Base-by-base conservation (phyloP, 2,888 invertebrate genomes). In the Drosophila seclusa region DNA sequence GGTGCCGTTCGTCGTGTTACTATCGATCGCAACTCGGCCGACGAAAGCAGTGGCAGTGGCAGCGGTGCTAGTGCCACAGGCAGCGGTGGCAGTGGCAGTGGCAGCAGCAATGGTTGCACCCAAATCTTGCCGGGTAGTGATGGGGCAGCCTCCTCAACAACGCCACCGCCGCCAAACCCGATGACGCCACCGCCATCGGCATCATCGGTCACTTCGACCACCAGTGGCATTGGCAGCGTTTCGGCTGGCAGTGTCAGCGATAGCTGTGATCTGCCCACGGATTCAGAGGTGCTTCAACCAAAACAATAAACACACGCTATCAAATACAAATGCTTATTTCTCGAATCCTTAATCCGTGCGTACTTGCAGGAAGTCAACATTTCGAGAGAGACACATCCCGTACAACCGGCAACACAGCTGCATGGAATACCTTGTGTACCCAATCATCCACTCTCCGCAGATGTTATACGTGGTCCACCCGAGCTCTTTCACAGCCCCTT, bases 311-410 rank as follows among this genome's bases (percentile, higher is more conserved):
- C 16, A 1, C 10, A n/a, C 6, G 3, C 31, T 11, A 38, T 18
- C n/a, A 18, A 8, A 27, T 13, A 18, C 13, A 52, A 34, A 31
- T 29, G 1, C 18, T 45, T 32, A 62, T 55, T 45, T 5, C 18
- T 38, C 8, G 13, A 16, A 48, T 53, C 55, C 4, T 29, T 31
- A 21, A 7, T 29, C 27, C 31, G 1, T 4, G 11, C 21, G 21
- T 31, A 45, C 0, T 55, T 59, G 1, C 92, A 96, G 96, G 95
- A 96, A 89, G 95, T 95, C 83, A 95, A 95, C 86, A 93, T 96
- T 59, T 93, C 94, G 53, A 95, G 95, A 90, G 96, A 96, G 87
- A 94, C 95, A 53, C 94, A 95, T 73, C 94, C 94, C 58, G 94
- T 95, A 40, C 95, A 95, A 87, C 95, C 95, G 58, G 94, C 94